Conservation (phyloP, 1,140 invertebrate species). For the Procambarus virginalis region DNA sequence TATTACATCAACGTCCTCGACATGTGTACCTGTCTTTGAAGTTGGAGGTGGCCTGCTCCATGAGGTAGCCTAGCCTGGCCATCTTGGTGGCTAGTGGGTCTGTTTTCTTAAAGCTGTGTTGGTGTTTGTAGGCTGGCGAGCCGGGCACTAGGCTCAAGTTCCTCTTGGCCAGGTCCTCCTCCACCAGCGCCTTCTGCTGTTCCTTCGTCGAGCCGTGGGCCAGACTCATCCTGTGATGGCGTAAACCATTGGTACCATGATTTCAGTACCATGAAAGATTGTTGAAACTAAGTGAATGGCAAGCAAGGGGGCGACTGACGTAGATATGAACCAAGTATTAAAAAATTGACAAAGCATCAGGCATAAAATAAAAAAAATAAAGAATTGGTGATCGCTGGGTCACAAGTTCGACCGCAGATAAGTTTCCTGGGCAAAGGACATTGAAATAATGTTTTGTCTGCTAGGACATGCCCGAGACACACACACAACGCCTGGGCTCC, state of each 20-base stretch:
- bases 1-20: too few species aligned
- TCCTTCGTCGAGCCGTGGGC: constrained; percentile 15
- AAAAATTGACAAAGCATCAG: too few species aligned
- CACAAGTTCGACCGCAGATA: too few species aligned
- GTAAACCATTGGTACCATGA: background rate
- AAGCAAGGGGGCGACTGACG: too few species aligned
- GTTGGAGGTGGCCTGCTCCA: constrained; percentile 37
- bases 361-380: too few species aligned
- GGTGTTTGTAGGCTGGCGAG: constrained; percentile 40
- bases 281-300: too few species aligned
- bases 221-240: background rate
- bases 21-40: constrained; percentile 31
- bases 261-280: too few species aligned
- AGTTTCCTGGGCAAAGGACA: too few species aligned
- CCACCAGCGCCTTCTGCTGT: background rate
- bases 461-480: too few species aligned
- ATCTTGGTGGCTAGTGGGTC: constrained; percentile 44
- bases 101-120: constrained; percentile 49
- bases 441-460: too few species aligned
- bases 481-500: background rate
- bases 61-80: constrained; percentile 45
- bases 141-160: constrained; percentile 20
- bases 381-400: too few species aligned
- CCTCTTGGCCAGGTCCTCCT: constrained; percentile 16
- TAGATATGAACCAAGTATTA: too few species aligned